Base-by-base conservation (phyloP, 2,888 invertebrate genomes). In the Falcaria lacertinaria region DNA sequence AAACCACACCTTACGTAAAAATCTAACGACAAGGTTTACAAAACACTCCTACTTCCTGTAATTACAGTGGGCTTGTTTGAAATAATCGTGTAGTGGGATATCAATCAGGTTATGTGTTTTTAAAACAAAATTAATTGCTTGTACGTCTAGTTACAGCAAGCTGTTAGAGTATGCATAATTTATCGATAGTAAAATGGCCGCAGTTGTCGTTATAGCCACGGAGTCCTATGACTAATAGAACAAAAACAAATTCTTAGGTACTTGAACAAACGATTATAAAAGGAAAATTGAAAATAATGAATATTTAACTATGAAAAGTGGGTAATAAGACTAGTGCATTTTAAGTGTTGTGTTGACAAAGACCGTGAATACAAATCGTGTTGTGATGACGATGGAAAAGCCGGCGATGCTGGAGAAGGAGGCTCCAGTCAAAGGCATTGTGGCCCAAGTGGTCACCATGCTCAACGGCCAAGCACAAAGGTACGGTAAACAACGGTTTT, bases 381-480 rank as follows among this genome's bases (percentile, higher is more conserved):
- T 42, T 54, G 69, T 66, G 69, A 84, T 87, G 87, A 87, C 69
- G 63, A 86, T 86, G 87, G 86, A 87, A 60, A 86, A 76, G 54
- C 57, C 75, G 8, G 62, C 61, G 44, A 62, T 88, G 73, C 50
- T 75, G 74, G 87, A 87, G 56, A 79, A 77, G 69, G 90, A 88
- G 65, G 84, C 84, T 39, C 89, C 89, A 1, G 76, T 79, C 33
- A 89, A 89, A 52, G 90, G 89, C 48, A 84, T 89, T 15, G 90
- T 90, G 66, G 90, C 89, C 37, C 89, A 90, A 65, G 89, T 89
- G 58, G 89, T 90, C 59, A 89, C 89, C 19, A 87, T 89, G 83
- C 84, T 89, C 36, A 89, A 90, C 64, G 85, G 82, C 56, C 88
- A 89, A 63, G 86, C 87, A 47, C 86, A 88, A 57, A 86, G 84